Percentiles rank a stretch among this genome's conserved stretches.
These are phyloP conservation scores for Pheucticus melanocephalus DNA, from an alignment of 2,113 vertebrate genomes.

Conservation along the genomic window DNA sequence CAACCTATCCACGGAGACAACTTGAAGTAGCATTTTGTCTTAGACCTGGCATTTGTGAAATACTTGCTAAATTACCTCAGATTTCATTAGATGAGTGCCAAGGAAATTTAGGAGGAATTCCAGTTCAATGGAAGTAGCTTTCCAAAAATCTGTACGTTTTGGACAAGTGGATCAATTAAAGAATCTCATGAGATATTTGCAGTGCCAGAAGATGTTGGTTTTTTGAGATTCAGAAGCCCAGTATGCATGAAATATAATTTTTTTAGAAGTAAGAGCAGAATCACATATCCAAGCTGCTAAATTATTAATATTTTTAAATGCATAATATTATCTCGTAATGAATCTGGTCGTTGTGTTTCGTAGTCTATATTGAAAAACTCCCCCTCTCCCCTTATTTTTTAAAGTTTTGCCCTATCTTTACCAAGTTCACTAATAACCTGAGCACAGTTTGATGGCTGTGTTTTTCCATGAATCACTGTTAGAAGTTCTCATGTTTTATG, in stretches of 20 bases:
- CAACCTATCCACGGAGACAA: background rate
- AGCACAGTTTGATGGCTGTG: background rate
- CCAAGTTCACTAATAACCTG: background rate
- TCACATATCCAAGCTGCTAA: background rate
- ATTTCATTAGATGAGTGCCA: conserved; percentile 22
- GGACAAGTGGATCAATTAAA: conserved; percentile 57
- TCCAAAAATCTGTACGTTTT: conserved; percentile 53
- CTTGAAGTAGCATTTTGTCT: conserved; percentile 4
- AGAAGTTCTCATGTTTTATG: background rate
- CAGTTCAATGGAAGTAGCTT: conserved; percentile 34
- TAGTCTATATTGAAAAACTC: background rate
- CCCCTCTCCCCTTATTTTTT: background rate
- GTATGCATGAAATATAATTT: conserved; percentile 31
- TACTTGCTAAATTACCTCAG: conserved; percentile 17
- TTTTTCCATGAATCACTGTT: background rate
- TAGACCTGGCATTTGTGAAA: conserved; percentile 17
- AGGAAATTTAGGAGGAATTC: conserved; percentile 53
- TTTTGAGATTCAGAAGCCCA: conserved; percentile 33
- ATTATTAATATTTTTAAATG: conserved; percentile 26
- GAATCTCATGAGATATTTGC: conserved; percentile 38
- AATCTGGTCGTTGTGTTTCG: background rate
- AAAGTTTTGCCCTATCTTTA: background rate
- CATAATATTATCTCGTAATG: background rate
- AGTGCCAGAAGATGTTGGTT: conserved; percentile 8
- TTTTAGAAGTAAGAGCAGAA: conserved; percentile 43